Evolutionary conservation across 2,113 vertebrate genomes (phyloP).

Genomic region (Chionis minor): DNA sequence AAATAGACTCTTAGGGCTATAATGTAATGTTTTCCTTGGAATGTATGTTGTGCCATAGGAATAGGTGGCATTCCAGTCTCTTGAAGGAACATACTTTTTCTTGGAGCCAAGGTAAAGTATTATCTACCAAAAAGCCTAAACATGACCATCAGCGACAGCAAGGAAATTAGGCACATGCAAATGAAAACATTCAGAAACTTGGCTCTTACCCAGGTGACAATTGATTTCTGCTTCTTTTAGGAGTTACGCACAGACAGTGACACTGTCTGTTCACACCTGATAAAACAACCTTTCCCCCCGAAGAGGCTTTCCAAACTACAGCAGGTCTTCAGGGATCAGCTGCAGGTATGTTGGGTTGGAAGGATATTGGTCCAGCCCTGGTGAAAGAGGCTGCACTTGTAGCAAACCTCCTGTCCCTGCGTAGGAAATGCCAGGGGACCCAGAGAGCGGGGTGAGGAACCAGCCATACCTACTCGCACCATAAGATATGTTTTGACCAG

Average conservation of each 20-base stretch:
- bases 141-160: neutral
- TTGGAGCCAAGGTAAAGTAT: neutral
- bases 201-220: neutral
- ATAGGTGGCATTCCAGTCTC: neutral
- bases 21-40: conserved; percentile 8
- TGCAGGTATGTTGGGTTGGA: neutral
- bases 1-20: neutral
- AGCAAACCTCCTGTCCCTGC: neutral
- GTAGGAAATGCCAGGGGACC: neutral
- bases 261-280: neutral
- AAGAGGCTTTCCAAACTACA: neutral
- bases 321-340: neutral
- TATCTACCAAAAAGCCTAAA: neutral
- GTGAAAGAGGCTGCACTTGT: neutral
- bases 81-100: neutral
- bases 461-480: neutral
- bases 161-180: neutral
- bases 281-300: neutral
- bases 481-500: no score
- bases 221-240: neutral
- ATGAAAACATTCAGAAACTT: neutral
- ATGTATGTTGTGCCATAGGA: neutral
- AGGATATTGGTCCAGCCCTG: neutral
- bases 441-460: rapidly evolving
- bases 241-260: neutral